A percentile compares a stretch with the other conserved stretches of the same genome.
Evolutionary conservation across 2,797 vertebrate species (phyloP).

Genomic region (Picus viridis): DNA sequence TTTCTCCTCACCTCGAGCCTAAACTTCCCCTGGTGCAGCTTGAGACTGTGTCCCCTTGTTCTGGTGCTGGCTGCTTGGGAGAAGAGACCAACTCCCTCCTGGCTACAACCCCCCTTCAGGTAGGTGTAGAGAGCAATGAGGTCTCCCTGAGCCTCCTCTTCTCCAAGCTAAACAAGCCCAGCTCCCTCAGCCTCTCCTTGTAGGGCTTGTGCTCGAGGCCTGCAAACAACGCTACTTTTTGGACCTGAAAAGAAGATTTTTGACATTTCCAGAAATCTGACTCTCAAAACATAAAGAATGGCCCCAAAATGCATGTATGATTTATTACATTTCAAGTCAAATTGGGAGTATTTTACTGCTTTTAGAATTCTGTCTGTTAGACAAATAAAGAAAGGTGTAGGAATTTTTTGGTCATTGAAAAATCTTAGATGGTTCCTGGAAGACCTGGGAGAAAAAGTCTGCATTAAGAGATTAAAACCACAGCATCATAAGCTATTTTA

Average conservation of each 20-base stretch:
- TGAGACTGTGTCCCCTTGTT: too few species aligned
- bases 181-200: too few species aligned
- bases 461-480: slow-evolving; percentile 19
- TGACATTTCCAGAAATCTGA: not conserved
- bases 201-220: not conserved
- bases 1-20: too few species aligned
- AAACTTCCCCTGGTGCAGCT: too few species aligned
- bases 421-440: not conserved
- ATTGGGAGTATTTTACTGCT: not conserved
- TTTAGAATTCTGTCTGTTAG: not conserved
- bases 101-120: too few species aligned
- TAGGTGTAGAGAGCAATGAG: too few species aligned
- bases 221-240: not conserved
- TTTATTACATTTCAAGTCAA: not conserved
- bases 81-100: too few species aligned
- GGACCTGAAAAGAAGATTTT: not conserved
- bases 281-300: not conserved
- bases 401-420: not conserved
- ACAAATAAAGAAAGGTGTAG: not conserved
- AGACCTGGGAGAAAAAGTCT: not conserved
- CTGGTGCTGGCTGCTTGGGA: too few species aligned
- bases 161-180: too few species aligned
- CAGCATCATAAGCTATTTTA: not conserved
- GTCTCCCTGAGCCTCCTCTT: too few species aligned
- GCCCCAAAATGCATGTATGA: not conserved